Evolutionary conservation across 2,888 invertebrate species (phyloP).

Genomic region (Tipula helvola): DNA sequence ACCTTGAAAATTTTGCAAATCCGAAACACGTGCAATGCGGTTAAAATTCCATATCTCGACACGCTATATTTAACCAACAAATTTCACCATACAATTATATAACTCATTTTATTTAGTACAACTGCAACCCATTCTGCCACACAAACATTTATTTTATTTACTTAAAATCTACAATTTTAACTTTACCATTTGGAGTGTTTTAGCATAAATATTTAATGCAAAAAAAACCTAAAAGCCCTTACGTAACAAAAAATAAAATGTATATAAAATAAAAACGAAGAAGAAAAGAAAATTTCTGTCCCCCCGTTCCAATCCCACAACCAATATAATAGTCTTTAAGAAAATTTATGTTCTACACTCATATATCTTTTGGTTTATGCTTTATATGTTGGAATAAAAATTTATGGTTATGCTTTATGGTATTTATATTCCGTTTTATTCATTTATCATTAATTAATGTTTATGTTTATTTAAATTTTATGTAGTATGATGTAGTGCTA

Average conservation of each 20-base stretch:
- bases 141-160: neutral
- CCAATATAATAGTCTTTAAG: neutral
- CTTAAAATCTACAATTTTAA: neutral
- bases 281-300: neutral
- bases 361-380: neutral
- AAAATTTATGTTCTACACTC: neutral
- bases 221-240: neutral
- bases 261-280: neutral
- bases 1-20: neutral
- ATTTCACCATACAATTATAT: neutral
- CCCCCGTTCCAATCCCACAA: neutral
- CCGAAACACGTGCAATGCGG: neutral
- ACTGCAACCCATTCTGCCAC: neutral
- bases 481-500: neutral
- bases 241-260: neutral
- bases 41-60: neutral
- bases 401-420: conserved; percentile 4
- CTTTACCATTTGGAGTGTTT: neutral
- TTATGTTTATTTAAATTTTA: neutral
- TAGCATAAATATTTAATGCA: neutral
- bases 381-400: neutral
- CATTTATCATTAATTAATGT: neutral
- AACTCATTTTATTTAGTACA: neutral
- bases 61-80: neutral
- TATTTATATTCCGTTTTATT: neutral